Conservation (phyloP, 1,140 invertebrate genomes). For the Drosophila lini region DNA sequence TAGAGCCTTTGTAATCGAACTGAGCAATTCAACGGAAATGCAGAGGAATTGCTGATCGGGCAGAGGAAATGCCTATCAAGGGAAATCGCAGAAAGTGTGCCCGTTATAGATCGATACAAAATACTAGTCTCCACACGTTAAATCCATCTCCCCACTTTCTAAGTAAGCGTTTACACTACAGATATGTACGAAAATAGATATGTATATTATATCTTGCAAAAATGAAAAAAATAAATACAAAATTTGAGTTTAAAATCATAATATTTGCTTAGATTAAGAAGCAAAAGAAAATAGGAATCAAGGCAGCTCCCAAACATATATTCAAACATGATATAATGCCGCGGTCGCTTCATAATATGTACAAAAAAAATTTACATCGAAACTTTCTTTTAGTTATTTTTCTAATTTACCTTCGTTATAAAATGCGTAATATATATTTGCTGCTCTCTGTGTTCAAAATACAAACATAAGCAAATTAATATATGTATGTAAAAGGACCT, state of each 20-base stretch:
- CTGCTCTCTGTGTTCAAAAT: conserved; percentile 36
- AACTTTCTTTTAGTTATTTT: conserved; percentile 4
- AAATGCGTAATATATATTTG: conserved; percentile 18
- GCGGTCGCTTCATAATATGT: conserved; percentile 8
- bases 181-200: neutral
- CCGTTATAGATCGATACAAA: neutral
- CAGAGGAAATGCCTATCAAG: neutral
- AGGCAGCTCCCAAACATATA: neutral
- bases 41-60: neutral
- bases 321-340: conserved; percentile 2
- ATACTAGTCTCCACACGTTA: conserved; percentile 9
- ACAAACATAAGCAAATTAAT: conserved; percentile 13
- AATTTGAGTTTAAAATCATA: neutral
- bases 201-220: neutral
- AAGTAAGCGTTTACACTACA: conserved; percentile 2
- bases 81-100: neutral
- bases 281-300: neutral
- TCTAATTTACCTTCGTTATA: conserved; percentile 8
- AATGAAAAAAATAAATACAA: neutral
- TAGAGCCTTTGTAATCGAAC: neutral
- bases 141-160: neutral
- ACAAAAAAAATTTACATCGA: conserved; percentile 22
- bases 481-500: conserved; percentile 28
- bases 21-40: neutral
- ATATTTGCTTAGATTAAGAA: neutral